Percentiles rank a stretch among this genome's conserved stretches.
Evolutionary conservation across 2,797 vertebrate species (phyloP).

Genomic region (Anabacerthia variegaticeps): DNA sequence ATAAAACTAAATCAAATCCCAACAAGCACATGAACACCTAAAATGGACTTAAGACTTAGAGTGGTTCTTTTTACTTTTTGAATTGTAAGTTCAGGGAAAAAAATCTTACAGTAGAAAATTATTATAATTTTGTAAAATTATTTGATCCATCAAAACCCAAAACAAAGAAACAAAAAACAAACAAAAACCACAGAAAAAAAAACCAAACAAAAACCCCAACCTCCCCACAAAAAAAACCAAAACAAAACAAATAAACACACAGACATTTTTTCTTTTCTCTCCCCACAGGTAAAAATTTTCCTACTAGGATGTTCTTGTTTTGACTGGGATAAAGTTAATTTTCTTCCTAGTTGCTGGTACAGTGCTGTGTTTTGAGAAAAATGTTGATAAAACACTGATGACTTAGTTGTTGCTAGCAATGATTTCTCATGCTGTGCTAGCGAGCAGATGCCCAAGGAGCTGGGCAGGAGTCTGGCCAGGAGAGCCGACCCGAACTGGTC

Average conservation of each 20-base stretch:
- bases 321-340: background rate
- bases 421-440: background rate
- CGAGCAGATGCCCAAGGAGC: background rate
- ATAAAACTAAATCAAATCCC: background rate
- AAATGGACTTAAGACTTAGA: background rate
- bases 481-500: accelerated
- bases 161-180: background rate
- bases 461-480: background rate
- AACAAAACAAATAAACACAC: background rate
- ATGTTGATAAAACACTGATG: background rate
- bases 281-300: background rate
- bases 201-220: background rate
- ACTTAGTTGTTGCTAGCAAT: background rate
- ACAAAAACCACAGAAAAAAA: no score
- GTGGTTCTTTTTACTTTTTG: background rate
- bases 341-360: background rate
- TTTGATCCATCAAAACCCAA: background rate
- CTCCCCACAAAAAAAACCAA: background rate
- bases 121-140: background rate
- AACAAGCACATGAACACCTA: background rate
- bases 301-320: background rate
- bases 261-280: no score
- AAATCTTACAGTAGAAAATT: background rate
- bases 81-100: background rate
- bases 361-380: background rate